These are phyloP conservation scores for Platycheirus rosarum DNA, from an alignment of 2,888 invertebrate species.

Conservation along the genomic window DNA sequence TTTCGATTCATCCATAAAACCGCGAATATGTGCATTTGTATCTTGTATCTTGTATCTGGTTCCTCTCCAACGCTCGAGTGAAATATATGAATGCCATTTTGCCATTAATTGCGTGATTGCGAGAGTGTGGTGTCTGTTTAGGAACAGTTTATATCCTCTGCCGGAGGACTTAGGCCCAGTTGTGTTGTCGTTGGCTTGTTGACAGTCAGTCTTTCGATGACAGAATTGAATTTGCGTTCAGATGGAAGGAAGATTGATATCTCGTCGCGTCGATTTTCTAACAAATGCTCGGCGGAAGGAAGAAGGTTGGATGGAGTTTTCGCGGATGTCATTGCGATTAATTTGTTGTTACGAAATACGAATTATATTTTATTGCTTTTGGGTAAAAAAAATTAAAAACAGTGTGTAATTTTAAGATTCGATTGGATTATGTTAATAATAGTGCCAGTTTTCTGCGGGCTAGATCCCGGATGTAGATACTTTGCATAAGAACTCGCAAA, in stretches of 20 bases:
- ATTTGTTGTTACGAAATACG: constrained; percentile 35
- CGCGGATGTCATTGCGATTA: constrained; percentile 61
- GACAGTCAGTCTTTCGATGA: constrained; percentile 46
- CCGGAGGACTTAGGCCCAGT: not conserved
- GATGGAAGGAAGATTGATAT: constrained; percentile 61
- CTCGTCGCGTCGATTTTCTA: constrained; percentile 56
- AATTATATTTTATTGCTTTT: constrained; percentile 22
- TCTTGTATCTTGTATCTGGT: not conserved
- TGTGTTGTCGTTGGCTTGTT: constrained; percentile 26
- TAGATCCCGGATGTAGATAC: too few species aligned
- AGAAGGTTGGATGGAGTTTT: constrained; percentile 28
- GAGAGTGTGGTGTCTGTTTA: constrained; percentile 56
- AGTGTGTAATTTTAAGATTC: constrained; percentile 52
- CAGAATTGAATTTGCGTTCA: constrained; percentile 59
- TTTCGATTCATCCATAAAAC: constrained; percentile 53
- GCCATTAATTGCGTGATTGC: constrained; percentile 70
- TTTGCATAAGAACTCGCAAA: too few species aligned
- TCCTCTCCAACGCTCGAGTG: constrained; percentile 10
- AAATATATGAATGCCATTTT: constrained; percentile 68
- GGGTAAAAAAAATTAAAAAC: constrained; percentile 26
- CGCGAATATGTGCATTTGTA: constrained; percentile 27
- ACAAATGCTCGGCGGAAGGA: constrained; percentile 13
- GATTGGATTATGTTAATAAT: constrained; percentile 62
- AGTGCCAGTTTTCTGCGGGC: too few species aligned
- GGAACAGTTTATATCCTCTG: constrained; percentile 48